These are phyloP conservation scores for Eidolon dupreanum DNA, from an alignment of 2,797 vertebrate genomes.

Conservation along the genomic window DNA sequence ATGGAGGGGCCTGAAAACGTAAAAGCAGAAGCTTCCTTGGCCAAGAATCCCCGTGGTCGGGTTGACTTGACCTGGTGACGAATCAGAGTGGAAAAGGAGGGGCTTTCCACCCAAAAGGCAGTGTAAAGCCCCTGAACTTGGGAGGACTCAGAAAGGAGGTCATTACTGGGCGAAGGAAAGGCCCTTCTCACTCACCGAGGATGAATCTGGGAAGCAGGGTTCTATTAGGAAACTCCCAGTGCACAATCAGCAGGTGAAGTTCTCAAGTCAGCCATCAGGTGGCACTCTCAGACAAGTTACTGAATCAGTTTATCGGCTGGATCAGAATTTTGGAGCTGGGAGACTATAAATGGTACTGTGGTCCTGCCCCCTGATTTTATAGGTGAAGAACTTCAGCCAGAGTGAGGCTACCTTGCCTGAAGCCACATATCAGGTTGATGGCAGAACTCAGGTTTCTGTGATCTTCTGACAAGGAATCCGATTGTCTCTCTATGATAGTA, in stretches of 20 bases:
- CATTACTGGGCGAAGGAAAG: background rate
- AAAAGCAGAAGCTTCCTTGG: background rate
- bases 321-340: background rate
- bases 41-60: background rate
- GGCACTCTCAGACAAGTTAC: slow-evolving; percentile 56
- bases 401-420: background rate
- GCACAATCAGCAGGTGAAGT: background rate
- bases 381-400: background rate
- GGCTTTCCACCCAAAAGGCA: background rate
- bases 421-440: background rate
- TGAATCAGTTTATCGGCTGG: fast-evolving
- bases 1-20: fast-evolving
- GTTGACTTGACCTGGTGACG: background rate
- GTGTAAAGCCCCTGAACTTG: background rate
- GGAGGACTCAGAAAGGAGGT: background rate
- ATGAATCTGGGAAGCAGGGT: fast-evolving
- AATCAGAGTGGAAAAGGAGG: background rate
- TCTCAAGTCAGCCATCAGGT: slow-evolving; percentile 42
- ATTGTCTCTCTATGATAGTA: background rate
- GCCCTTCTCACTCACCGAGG: fast-evolving
- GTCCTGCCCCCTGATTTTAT: background rate
- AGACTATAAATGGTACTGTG: background rate
- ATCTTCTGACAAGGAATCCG: background rate
- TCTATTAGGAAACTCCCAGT: fast-evolving
- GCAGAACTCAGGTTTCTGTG: background rate